Conservation (phyloP, 2,888 invertebrate species). For the Catocala nupta region DNA sequence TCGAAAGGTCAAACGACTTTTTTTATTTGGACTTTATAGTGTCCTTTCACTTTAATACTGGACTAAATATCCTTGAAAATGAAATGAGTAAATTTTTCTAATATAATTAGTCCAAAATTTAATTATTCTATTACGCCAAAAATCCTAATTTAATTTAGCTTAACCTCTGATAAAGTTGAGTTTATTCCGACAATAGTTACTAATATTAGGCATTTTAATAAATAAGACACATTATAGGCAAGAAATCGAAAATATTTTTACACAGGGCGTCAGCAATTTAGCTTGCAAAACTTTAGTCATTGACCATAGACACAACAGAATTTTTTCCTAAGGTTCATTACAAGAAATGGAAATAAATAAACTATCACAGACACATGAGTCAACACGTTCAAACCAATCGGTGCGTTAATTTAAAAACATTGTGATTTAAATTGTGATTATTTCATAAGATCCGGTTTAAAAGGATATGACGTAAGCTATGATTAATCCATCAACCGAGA, state of each 20-base stretch:
- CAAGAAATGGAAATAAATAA: slow-evolving; percentile 75
- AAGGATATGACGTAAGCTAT: slow-evolving; percentile 49
- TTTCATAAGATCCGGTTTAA: slow-evolving; percentile 76
- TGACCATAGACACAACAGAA: slow-evolving; percentile 57
- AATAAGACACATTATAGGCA: slow-evolving; percentile 19
- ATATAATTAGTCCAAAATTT: slow-evolving; percentile 11
- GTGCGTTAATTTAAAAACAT: slow-evolving; percentile 64
- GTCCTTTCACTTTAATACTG: no score
- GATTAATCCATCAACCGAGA: slow-evolving; percentile 22
- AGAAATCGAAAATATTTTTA: slow-evolving; percentile 11
- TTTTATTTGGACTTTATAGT: no score
- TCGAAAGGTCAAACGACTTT: no score
- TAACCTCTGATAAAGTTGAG: slow-evolving; percentile 3
- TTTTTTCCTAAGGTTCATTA: slow-evolving; percentile 58
- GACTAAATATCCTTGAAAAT: background rate
- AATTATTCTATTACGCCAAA: slow-evolving; percentile 4
- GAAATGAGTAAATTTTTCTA: slow-evolving; percentile 5
- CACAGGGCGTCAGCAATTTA: slow-evolving; percentile 19
- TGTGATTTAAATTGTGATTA: slow-evolving; percentile 65
- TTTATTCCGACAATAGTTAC: slow-evolving; percentile 3
- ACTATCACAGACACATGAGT: slow-evolving; percentile 86
- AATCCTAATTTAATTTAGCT: slow-evolving; percentile 5
- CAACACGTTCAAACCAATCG: slow-evolving; percentile 75
- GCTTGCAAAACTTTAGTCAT: slow-evolving; percentile 76
- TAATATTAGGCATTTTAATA: slow-evolving; percentile 11